Percentiles rank a stretch among this genome's conserved stretches.
Conservation (phyloP, 2,888 invertebrate genomes). For the Lycocerus yunnanus region DNA sequence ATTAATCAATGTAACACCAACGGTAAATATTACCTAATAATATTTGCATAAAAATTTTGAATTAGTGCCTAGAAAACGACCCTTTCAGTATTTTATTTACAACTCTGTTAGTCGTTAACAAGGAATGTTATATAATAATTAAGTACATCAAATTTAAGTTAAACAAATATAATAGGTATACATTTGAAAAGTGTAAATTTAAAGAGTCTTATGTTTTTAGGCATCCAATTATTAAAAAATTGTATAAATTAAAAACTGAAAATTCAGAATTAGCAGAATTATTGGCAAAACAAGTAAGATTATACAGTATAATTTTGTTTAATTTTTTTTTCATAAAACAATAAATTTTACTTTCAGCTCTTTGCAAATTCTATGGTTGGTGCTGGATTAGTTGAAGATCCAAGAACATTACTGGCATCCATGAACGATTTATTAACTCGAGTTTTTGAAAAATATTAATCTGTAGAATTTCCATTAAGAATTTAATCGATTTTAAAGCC, state of each 20-base stretch:
- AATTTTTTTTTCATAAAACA: neutral
- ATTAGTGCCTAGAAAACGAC: neutral
- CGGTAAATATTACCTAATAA: neutral
- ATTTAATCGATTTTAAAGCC: neutral
- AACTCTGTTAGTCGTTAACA: neutral
- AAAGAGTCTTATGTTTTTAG: slow-evolving; percentile 55
- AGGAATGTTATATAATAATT: neutral
- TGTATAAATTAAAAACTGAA: slow-evolving; percentile 71
- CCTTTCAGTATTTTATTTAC: neutral
- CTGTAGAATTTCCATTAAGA: neutral
- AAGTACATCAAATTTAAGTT: neutral
- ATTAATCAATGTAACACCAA: no score
- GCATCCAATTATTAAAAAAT: slow-evolving; percentile 88
- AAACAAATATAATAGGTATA: neutral
- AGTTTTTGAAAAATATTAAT: slow-evolving; percentile 71
- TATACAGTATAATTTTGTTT: neutral
- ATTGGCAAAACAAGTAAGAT: slow-evolving; percentile 77
- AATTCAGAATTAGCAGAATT: slow-evolving; percentile 84
- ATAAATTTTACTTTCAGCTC: slow-evolving; percentile 63
- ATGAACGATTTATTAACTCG: slow-evolving; percentile 85
- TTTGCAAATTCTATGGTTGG: slow-evolving; percentile 95
- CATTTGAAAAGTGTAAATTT: neutral
- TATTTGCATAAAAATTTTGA: neutral
- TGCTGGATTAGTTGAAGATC: slow-evolving; percentile 92
- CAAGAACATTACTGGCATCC: slow-evolving; percentile 79